Conservation (phyloP, 2,888 invertebrate species). For the Eledona agricola region DNA sequence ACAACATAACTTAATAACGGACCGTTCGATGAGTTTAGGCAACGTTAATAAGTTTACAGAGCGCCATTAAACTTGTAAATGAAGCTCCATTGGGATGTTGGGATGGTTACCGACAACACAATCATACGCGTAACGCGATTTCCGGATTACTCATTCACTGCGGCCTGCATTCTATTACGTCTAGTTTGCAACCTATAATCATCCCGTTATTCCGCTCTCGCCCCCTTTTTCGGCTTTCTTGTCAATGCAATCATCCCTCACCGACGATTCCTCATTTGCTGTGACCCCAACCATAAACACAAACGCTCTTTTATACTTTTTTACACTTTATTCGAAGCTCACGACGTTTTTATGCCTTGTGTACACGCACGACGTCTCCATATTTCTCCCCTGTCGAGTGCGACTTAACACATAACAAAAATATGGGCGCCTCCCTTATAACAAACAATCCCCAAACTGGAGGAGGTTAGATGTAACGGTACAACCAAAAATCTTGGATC, state of each 20-base stretch:
- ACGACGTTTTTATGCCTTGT: conserved; percentile 46
- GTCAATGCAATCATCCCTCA: conserved; percentile 40
- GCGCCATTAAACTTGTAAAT: conserved; percentile 44
- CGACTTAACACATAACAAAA: conserved; percentile 29
- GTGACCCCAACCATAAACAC: conserved; percentile 42
- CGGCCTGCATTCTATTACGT: conserved; percentile 28
- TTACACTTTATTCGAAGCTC: conserved; percentile 45
- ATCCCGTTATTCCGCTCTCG: conserved; percentile 10
- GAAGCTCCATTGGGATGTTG: conserved; percentile 43
- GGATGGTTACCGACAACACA: conserved; percentile 39
- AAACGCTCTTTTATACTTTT: conserved; percentile 46
- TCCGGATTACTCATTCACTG: conserved; percentile 36
- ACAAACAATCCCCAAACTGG: conserved; percentile 26
- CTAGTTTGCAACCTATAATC: conserved; percentile 22
- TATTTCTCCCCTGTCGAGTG: conserved; percentile 34
- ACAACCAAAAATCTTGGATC: too few relatives aligned
- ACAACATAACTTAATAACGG: conserved; percentile 39
- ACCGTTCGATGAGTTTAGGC: conserved; percentile 40
- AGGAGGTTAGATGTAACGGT: too few relatives aligned
- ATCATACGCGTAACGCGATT: conserved; percentile 40
- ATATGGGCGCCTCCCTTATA: conserved; percentile 23
- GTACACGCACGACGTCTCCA: conserved; percentile 43
- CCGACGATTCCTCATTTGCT: conserved; percentile 42
- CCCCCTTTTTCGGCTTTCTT: conserved; percentile 34
- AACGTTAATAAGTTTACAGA: conserved; percentile 43